Evolutionary conservation across 2,888 invertebrate genomes (phyloP).

Genomic region (Synergus itoensis): DNA sequence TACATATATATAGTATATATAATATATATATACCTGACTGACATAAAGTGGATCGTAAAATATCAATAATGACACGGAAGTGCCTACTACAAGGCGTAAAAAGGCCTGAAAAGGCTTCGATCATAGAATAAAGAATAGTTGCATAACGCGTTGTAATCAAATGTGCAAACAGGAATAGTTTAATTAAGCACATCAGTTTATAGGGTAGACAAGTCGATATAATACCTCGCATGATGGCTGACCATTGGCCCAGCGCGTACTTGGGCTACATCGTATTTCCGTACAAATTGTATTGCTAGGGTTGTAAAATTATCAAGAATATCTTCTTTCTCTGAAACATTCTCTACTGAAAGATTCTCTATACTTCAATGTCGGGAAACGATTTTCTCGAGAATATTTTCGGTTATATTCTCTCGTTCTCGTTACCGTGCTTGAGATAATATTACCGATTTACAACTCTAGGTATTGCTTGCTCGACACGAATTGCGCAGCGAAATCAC

Average conservation of each 20-base stretch:
- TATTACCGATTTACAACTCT: no score
- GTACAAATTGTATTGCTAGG: slow-evolving; percentile 39
- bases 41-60: slow-evolving; percentile 28
- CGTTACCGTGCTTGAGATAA: no score
- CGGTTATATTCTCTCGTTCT: no score
- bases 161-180: background rate
- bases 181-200: background rate
- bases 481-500: slow-evolving; percentile 70
- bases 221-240: slow-evolving; percentile 62
- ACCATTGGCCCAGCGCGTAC: slow-evolving; percentile 59
- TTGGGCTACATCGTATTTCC: slow-evolving; percentile 53
- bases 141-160: background rate
- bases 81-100: background rate
- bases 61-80: slow-evolving; percentile 25
- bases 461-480: slow-evolving; percentile 65
- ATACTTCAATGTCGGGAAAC: no score
- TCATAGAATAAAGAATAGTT: background rate
- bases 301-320: no score
- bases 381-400: no score
- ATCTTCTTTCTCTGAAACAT: no score
- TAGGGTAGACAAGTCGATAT: slow-evolving; percentile 36
- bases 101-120: slow-evolving; percentile 1
- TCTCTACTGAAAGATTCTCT: no score
- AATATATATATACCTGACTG: background rate
- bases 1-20: no score